These are phyloP conservation scores for Dipodomys spectabilis DNA, from an alignment of 2,113 vertebrate species.

Conservation along the genomic window DNA sequence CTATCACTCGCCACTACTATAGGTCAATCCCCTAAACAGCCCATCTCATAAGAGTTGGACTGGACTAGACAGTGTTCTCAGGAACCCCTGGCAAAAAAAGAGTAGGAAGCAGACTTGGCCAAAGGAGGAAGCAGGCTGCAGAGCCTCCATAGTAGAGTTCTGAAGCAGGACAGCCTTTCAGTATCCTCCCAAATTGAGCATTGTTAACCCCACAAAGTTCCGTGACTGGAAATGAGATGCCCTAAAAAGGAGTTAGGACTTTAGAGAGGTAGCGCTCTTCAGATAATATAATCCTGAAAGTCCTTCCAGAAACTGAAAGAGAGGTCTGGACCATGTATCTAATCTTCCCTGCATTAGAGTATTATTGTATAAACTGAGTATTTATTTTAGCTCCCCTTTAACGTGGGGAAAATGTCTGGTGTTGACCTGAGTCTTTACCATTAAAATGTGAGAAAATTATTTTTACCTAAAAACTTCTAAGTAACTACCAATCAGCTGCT, in stretches of 20 bases:
- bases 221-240: neutral
- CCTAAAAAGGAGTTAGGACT: neutral
- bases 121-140: neutral
- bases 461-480: slow-evolving; percentile 13
- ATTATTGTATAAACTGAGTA: neutral
- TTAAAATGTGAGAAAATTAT: slow-evolving; percentile 29
- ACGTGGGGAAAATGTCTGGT: neutral
- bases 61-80: neutral
- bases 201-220: neutral
- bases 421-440: neutral
- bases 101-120: no score
- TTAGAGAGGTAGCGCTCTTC: neutral
- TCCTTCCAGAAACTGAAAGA: slow-evolving; percentile 26
- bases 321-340: neutral
- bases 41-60: no score
- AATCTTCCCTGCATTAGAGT: neutral
- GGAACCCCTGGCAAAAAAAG: neutral
- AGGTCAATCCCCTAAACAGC: no score
- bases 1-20: no score
- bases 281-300: neutral
- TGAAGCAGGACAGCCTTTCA: neutral
- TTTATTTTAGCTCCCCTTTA: slow-evolving; percentile 20
- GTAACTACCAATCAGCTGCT: neutral
- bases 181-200: neutral
- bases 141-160: neutral